Evolutionary conservation across 2,888 invertebrate species (phyloP), one percentile per base, ranked within the genome.

Genomic region (Apodemia hepburni): DNA sequence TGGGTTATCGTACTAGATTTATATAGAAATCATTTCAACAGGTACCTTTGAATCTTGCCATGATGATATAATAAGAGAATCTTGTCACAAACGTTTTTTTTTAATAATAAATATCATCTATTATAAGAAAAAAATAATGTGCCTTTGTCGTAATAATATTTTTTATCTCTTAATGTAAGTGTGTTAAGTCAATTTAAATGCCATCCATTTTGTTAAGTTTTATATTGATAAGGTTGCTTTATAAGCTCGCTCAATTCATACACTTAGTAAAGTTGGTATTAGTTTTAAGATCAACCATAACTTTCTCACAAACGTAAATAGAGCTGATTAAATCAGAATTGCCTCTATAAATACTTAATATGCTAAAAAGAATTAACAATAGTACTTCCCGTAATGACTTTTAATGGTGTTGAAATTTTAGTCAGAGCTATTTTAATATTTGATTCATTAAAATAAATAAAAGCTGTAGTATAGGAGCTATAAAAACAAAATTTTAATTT

Each of bases 121-220:
- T 84, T 77, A 71, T 78, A 78, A 81, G 74, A 77, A 81, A 79
- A 70, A 38, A 82, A 80, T 85, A 75, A 85, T 83, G 87, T 89
- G 88, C 88, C 90, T 87, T 89, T 80, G 81, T 85, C 85, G 81
- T 88, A 84, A 84, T 85, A 82, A 85, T 82, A 82, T 84, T 84
- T 84, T 42, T 79, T 80, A 79, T 81, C 80, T 81, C 75, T 79
- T 81, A 83, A 74, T 80, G 61, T 91, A 90, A 90, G 90, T 85
- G 85, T 83, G 88, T 87, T 91, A 91, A 91, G 91, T 91, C 90
- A 90, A 87, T 85, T 87, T 86, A 87, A 88, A 91, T 91, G 91
- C 91, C 91, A 91, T 91, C 90, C 90, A 90, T 85, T 89, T 90
- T 89, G 90, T 90, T 91, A 89, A 91, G 90, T 89, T 91, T 89